Percentiles rank a stretch among this genome's conserved stretches.
phyloP scores from a whole-genome alignment of 2,888 invertebrate species.

The Trissolcus brochymenae region DNA sequence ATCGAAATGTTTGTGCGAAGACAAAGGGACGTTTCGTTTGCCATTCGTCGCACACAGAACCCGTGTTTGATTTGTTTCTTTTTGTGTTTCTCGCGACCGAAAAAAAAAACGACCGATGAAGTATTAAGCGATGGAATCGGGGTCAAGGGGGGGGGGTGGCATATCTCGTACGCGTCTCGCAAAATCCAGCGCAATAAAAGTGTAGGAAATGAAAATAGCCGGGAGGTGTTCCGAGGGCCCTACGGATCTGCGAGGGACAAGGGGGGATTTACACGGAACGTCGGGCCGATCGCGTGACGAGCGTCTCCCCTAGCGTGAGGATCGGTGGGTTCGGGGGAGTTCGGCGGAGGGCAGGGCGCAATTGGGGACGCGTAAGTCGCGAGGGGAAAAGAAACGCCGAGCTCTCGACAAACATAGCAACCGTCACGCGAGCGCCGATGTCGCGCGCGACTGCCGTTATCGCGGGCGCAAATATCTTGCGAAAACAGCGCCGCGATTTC shows the following conservation, averaged over 20 bases:
- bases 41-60: constrained; percentile 10
- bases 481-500: constrained; percentile 39
- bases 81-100: background rate
- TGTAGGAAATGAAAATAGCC: constrained; percentile 46
- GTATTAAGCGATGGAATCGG: constrained; percentile 35
- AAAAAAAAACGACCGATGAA: constrained; percentile 24
- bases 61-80: constrained; percentile 27
- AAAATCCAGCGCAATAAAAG: constrained; percentile 36
- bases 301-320: constrained; percentile 54
- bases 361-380: constrained; percentile 27
- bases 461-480: constrained; percentile 45
- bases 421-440: constrained; percentile 71
- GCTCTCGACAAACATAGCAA: constrained; percentile 72
- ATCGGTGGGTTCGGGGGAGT: constrained; percentile 22
- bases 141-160: constrained; percentile 39
- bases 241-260: constrained; percentile 6
- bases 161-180: constrained; percentile 16
- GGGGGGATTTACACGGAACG: constrained; percentile 34
- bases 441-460: constrained; percentile 32
- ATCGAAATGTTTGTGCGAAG: background rate
- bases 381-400: constrained; percentile 17
- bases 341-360: constrained; percentile 9
- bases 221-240: constrained; percentile 16
- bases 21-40: constrained; percentile 17
- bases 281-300: constrained; percentile 59